phyloP scores from a whole-genome alignment of 2,888 invertebrate genomes.

The Sesia bembeciformis region DNA sequence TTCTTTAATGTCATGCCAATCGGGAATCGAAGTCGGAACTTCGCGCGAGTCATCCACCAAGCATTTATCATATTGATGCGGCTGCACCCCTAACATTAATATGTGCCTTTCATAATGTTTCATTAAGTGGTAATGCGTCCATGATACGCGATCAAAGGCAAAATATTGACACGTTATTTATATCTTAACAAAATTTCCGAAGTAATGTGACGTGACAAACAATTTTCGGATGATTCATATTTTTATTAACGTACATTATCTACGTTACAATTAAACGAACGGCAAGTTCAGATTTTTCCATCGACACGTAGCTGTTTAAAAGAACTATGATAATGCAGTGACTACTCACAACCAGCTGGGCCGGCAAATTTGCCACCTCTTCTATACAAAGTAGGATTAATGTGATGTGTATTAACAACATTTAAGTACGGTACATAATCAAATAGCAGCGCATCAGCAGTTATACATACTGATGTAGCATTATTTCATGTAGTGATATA shows the following conservation, averaged over 20 bases:
- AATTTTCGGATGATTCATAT: background rate
- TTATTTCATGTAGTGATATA: no score
- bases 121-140: conserved; percentile 64
- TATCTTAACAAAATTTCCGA: conserved; percentile 14
- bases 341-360: no score
- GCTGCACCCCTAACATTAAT: conserved; percentile 60
- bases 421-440: no score
- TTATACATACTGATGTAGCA: no score
- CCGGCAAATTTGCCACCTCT: no score
- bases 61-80: conserved; percentile 63
- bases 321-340: no score
- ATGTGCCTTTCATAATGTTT: conserved; percentile 67
- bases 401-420: no score
- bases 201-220: conserved; percentile 5
- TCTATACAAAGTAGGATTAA: no score
- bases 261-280: no score
- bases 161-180: conserved; percentile 14
- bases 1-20: conserved; percentile 41
- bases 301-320: no score
- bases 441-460: no score
- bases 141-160: conserved; percentile 31
- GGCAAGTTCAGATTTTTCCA: no score
- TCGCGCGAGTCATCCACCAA: conserved; percentile 51
- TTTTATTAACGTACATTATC: conserved; percentile 2
- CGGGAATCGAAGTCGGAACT: conserved; percentile 48